Percentiles rank a stretch among this genome's conserved stretches.
These are phyloP conservation scores for Albula glossodonta DNA, from an alignment of 2,113 vertebrate genomes.

Conservation along the genomic window DNA sequence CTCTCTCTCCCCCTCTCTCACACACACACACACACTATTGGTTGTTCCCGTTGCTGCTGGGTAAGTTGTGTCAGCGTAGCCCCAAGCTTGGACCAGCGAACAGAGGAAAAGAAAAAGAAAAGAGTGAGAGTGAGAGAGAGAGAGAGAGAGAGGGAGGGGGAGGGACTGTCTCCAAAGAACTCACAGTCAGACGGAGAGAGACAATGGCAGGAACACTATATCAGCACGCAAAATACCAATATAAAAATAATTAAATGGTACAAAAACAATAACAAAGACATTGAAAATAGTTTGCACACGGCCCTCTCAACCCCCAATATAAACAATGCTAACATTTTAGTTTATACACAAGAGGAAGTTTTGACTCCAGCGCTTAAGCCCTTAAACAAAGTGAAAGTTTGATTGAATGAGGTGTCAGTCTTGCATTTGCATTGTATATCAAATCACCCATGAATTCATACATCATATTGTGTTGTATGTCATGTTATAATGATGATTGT, in stretches of 20 bases:
- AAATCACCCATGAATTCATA: background rate
- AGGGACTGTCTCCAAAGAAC: conserved; percentile 53
- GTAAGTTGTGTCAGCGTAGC: conserved; percentile 50
- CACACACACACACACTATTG: conserved; percentile 37
- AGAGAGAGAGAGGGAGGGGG: conserved; percentile 30
- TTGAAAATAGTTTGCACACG: conserved; percentile 8
- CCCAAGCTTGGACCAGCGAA: conserved; percentile 54
- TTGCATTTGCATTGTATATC: background rate
- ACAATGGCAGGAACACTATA: conserved; percentile 72
- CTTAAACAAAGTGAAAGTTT: background rate
- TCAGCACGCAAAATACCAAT: conserved; percentile 63
- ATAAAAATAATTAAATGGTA: conserved; percentile 63
- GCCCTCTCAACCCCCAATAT: background rate
- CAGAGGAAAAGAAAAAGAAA: conserved; percentile 27
- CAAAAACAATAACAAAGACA: conserved; percentile 56
- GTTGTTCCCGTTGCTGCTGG: conserved; percentile 47
- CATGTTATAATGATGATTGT: background rate
- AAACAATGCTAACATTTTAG: background rate
- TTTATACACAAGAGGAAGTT: background rate
- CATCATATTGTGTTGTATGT: background rate
- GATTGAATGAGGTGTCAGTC: background rate
- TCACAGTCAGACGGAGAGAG: conserved; percentile 56
- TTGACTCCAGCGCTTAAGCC: background rate
- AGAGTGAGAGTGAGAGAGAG: no score
- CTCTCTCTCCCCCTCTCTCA: conserved; percentile 52